Evolutionary conservation across 2,113 vertebrate genomes (phyloP), one percentile per base, ranked within the genome.

Genomic region (Triplophysa rosa): DNA sequence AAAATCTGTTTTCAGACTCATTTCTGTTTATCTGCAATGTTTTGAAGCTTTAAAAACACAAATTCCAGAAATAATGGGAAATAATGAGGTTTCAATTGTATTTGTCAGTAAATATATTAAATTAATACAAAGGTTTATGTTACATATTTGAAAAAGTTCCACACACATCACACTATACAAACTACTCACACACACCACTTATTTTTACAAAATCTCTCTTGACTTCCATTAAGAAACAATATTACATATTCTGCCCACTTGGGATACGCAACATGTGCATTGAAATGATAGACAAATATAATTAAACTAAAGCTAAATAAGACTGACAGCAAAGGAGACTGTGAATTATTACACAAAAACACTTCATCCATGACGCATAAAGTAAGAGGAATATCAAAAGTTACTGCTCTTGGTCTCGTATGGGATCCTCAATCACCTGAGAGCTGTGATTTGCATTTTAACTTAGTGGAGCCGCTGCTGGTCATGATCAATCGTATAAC

Each of bases 391-490:
- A 71, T 71, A 37, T 71, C 6, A 58, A 56, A 14, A 0, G n/a
- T 21, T 52, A 67, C 26, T 58, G 45, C 76, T 78, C 65, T 59
- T 19, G 62, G 67, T 72, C 54, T 37, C 65, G 84, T 82, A 85
- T 79, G 33, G 33, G 33, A 86, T 81, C 61, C 82, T 74, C 67
- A 76, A 77, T 80, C 79, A 26, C 67, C 76, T 77, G 81, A 77
- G 78, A 76, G 82, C 80, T 76, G 84, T 87, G 86, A 85, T 81
- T 83, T 85, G 79, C 84, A 81, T 81, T 75, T 69, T 75, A 45
- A 87, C 85, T 85, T 80, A 75, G 75, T 87, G 84, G 87, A 86
- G 59, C 40, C 4, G 61, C 66, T 26, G 63, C 23, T 83, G 86
- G 77, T 79, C 79, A 77, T 68, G 86, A 71, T 77, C 82, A 68